Base-by-base conservation (phyloP, 2,797 vertebrate genomes). In the Kryptolebias ocellatus region DNA sequence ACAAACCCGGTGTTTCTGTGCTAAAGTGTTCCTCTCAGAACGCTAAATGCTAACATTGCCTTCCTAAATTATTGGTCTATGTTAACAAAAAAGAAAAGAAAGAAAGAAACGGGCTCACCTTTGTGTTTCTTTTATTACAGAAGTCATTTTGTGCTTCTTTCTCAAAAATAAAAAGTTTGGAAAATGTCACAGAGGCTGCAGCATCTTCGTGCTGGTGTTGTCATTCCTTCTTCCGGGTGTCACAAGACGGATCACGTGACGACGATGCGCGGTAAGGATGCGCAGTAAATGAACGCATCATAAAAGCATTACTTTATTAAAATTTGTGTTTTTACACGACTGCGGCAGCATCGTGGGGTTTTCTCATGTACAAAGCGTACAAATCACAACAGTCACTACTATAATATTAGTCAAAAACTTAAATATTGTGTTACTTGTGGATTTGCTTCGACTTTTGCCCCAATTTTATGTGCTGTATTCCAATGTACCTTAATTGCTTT, bases 121-220 rank as follows among this genome's bases (percentile, higher is more conserved):
- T 70, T 88, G 89, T 4, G 94, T 94, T 83, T 94, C 94, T 74
- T 92, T 94, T 12, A 94, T 88, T 10, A 93, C 73, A 12, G 93
- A 83, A 63, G 91, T 80, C 94, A 95, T 95, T 53, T 72, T 14
- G 24, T 39, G 14, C 27, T 18, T 68, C 1, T 57, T 62, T 42
- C 6, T 29, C 9, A 11, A 0, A 42, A 77, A 34, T 12, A 0
- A 58, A 24, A 60, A 56, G 47, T 4, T 29, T 37, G 49, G n/a
- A 34, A 50, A 62, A 29, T 44, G 52, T 84, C 66, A 80, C 3
- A 56, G 34, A 9, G n/a, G 49, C 18, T 29, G 37, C 37, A 52
- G 53, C 81, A 72, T 84, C 71, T 27, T 76, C 70, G 49, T 12
- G 51, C 55, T 71, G 20, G 20, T 24, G 79, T 67, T 72, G 51